A percentile compares a stretch with the other conserved stretches of the same genome.
phyloP scores from a whole-genome alignment of 2,797 vertebrate species.

The Halcyon chelicuti region DNA sequence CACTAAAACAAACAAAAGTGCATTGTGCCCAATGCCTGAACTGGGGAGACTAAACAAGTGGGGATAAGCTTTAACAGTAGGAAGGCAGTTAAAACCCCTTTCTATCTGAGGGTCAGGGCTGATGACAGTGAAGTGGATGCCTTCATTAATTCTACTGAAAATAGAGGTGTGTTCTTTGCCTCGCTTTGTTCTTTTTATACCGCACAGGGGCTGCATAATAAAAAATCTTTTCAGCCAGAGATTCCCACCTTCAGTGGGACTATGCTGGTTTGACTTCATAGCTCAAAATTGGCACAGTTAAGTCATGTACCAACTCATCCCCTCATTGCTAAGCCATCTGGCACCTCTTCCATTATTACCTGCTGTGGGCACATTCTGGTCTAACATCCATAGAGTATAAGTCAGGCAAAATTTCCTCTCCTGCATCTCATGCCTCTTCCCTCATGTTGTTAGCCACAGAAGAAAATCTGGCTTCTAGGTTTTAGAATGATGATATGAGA shows the following conservation, averaged over 20 bases:
- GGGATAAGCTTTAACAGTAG: background rate
- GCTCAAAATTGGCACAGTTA: background rate
- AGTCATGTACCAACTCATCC: background rate
- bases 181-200: background rate
- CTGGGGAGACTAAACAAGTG: background rate
- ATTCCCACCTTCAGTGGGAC: background rate
- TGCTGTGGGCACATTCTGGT: background rate
- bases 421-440: background rate
- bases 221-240: background rate
- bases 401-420: background rate
- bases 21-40: background rate
- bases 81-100: background rate
- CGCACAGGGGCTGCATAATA: background rate
- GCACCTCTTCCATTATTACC: background rate
- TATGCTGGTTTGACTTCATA: background rate
- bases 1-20: constrained; percentile 64
- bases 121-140: background rate
- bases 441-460: background rate
- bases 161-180: background rate
- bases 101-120: background rate
- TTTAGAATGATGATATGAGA: background rate
- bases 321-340: background rate
- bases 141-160: background rate
- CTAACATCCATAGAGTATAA: background rate
- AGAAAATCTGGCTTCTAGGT: background rate